phyloP scores from a whole-genome alignment of 2,888 invertebrate species.

The Halictus ligatus region DNA sequence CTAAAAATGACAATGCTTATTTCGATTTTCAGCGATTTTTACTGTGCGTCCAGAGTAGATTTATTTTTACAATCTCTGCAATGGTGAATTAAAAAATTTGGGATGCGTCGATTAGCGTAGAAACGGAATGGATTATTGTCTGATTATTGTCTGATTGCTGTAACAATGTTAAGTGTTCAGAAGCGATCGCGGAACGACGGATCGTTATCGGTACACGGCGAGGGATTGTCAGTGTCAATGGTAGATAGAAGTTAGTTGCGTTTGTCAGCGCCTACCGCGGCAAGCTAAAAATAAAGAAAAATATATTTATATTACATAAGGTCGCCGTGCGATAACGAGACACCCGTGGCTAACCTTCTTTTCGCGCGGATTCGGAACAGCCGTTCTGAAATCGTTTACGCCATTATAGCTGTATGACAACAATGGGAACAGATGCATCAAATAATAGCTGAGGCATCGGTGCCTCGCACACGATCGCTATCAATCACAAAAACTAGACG shows the following conservation, averaged over 20 bases:
- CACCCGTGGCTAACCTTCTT: slow-evolving; percentile 37
- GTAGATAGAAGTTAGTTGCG: slow-evolving; percentile 34
- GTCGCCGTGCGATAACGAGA: slow-evolving; percentile 46
- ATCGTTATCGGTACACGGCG: background rate
- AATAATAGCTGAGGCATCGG: background rate
- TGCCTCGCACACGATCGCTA: background rate
- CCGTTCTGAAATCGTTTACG: slow-evolving; percentile 9
- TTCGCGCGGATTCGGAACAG: slow-evolving; percentile 20
- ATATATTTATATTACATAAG: slow-evolving; percentile 67
- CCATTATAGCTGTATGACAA: background rate
- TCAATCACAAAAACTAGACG: background rate
- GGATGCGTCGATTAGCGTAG: too few species aligned
- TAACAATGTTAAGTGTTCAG: background rate
- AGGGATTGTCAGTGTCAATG: slow-evolving; percentile 39
- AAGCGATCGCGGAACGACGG: background rate
- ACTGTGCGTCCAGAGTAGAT: too few species aligned
- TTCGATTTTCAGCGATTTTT: too few species aligned
- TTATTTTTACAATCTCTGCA: too few species aligned
- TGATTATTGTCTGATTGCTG: too few species aligned
- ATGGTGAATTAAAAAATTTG: too few species aligned
- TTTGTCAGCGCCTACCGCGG: slow-evolving; percentile 12
- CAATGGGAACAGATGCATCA: background rate
- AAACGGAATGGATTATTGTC: background rate
- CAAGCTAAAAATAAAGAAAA: slow-evolving; percentile 57
- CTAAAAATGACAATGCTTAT: too few species aligned